Base-by-base conservation (phyloP, 2,113 vertebrate genomes). In the Nesoenas mayeri region DNA sequence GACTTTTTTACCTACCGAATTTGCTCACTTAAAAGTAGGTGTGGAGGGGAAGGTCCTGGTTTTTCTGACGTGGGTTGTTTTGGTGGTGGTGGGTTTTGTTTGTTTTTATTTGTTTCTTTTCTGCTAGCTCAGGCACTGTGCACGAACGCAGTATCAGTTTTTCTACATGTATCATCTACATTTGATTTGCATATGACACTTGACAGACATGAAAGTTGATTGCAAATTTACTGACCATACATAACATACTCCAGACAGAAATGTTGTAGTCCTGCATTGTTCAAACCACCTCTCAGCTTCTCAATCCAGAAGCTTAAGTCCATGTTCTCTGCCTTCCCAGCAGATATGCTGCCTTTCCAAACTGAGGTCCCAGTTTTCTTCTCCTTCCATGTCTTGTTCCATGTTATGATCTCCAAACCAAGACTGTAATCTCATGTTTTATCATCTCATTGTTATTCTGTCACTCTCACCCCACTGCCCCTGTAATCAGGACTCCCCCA, bases 81-180 rank as follows among this genome's bases (percentile, higher is more conserved):
- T 47, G 44, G 18, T 47, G 18, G 5, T 25, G 24, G 2, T 5
- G 57, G 13, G 0, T 9, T 48, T 34, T 25, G 18, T 13, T 51
- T 51, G 48, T 0, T 9, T 48, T 34, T 31, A 18, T 15, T 40
- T 36, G 17, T 14, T 26, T 48, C 53, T 84, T 66, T 70, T 6
- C 15, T 71, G 61, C 26, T 9, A 57, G 32, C n/a, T 29, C 22
- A 85, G 57, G 11, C 47, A 44, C 13, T 67, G 29, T 74, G 62
- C 11, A 19, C 38, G 17, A 56, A 36, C 31, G n/a, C 9, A 48
- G 3, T 47, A 56, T 85, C 26, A n/a, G n/a, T 42, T 78, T 77
- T 80, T 38, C n/a, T 62, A 2, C 10, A 11, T 42, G 8, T 79
- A 16, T 64, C 0, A 0, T 81, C 47, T 78, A 11, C 15, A 21